These are phyloP conservation scores for Balearica regulorum DNA, from an alignment of 2,797 vertebrate genomes.

Conservation along the genomic window DNA sequence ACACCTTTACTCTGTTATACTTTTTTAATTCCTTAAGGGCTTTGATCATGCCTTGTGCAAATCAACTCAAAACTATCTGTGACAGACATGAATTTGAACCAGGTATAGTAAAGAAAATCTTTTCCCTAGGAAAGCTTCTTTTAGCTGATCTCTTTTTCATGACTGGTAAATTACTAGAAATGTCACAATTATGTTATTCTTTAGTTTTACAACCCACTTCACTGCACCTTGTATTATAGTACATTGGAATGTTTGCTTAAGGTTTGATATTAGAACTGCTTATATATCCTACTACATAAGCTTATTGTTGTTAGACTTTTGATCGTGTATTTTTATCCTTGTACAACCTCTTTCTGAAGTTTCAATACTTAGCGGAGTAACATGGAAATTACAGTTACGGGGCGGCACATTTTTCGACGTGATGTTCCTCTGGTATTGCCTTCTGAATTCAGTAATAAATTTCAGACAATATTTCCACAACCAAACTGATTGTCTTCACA, in stretches of 20 bases:
- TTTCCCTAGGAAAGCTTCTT: neutral
- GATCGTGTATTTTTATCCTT: neutral
- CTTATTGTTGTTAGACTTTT: neutral
- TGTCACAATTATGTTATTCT: neutral
- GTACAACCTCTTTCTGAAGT: neutral
- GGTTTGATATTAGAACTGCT: neutral
- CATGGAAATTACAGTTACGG: neutral
- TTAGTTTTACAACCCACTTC: neutral
- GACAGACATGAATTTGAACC: neutral
- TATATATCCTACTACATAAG: neutral
- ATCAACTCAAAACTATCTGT: neutral
- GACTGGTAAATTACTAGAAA: neutral
- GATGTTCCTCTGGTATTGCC: neutral
- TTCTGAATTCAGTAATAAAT: neutral
- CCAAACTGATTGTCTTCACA: neutral
- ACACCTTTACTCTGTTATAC: neutral
- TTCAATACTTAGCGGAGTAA: neutral
- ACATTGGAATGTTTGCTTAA: neutral
- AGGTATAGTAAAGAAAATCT: neutral
- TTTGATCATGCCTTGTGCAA: neutral
- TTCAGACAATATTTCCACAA: neutral
- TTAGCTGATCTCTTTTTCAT: neutral
- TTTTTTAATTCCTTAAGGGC: neutral
- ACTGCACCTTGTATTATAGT: neutral
- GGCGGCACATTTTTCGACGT: neutral